These are phyloP conservation scores for Toxotes lorentzi DNA, from an alignment of 2,797 vertebrate species.

Conservation along the genomic window DNA sequence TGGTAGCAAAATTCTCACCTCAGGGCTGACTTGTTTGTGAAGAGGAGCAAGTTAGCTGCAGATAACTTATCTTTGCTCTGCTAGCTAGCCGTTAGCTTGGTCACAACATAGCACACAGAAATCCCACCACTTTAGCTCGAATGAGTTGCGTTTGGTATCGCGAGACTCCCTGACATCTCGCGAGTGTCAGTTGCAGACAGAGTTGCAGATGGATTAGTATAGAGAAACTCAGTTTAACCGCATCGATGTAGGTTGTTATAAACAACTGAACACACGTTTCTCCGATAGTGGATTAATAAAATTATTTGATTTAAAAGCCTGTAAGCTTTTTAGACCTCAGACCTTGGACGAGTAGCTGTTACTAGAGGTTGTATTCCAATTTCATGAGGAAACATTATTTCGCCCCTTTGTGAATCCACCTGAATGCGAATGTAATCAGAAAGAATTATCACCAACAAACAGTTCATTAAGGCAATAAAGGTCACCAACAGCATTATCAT, in stretches of 20 bases:
- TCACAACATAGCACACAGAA: neutral
- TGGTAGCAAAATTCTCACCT: constrained; percentile 22
- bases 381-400: neutral
- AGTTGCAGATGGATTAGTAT: neutral
- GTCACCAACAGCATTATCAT: too few species aligned
- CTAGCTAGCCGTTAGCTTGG: constrained; percentile 49
- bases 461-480: too few species aligned
- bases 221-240: neutral
- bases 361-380: neutral
- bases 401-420: too few species aligned
- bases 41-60: neutral
- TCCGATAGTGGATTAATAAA: neutral
- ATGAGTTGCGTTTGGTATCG: constrained; percentile 29
- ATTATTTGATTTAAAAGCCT: neutral
- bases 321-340: neutral
- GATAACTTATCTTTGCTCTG: constrained; percentile 17
- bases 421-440: too few species aligned
- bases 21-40: constrained; percentile 6
- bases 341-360: neutral
- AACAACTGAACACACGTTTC: neutral
- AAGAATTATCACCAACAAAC: too few species aligned
- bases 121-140: constrained; percentile 71
- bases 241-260: neutral
- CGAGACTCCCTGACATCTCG: constrained; percentile 14
- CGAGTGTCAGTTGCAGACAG: neutral